These are phyloP conservation scores for Diploptera punctata DNA, from an alignment of 2,888 invertebrate genomes.

Conservation along the genomic window DNA sequence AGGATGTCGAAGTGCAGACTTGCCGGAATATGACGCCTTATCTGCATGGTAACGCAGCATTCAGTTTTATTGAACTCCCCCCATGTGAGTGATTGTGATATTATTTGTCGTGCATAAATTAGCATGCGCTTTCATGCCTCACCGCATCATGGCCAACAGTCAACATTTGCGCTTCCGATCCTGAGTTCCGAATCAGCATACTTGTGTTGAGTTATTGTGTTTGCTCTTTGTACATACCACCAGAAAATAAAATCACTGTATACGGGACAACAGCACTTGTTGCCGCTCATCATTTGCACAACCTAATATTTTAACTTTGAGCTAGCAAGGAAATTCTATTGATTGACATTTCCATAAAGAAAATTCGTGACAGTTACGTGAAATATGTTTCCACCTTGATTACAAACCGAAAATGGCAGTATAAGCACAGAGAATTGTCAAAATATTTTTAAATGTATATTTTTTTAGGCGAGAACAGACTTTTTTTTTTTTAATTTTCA, in stretches of 20 bases:
- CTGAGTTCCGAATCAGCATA: constrained; percentile 23
- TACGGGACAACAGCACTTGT: constrained; percentile 13
- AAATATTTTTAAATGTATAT: too few species aligned
- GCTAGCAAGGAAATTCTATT: too few species aligned
- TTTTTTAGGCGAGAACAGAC: too few species aligned
- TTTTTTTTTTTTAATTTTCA: too few species aligned
- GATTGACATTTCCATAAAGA: too few species aligned
- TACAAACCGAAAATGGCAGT: too few species aligned
- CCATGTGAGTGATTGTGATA: constrained; percentile 40
- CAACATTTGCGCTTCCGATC: constrained; percentile 38
- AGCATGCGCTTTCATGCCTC: constrained; percentile 37
- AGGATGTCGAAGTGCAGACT: too few species aligned
- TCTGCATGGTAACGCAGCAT: background rate
- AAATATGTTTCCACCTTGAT: too few species aligned
- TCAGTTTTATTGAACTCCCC: too few species aligned
- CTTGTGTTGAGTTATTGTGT: constrained; percentile 30
- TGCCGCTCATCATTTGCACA: background rate
- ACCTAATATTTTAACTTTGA: too few species aligned
- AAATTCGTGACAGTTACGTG: too few species aligned
- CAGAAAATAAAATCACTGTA: background rate
- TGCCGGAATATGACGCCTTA: background rate
- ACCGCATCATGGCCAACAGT: constrained; percentile 35
- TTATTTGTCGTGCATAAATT: constrained; percentile 47
- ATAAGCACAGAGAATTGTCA: too few species aligned
- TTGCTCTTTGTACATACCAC: constrained; percentile 15